phyloP scores from a whole-genome alignment of 1,140 invertebrate species.

The Armadillidium nasatum region DNA sequence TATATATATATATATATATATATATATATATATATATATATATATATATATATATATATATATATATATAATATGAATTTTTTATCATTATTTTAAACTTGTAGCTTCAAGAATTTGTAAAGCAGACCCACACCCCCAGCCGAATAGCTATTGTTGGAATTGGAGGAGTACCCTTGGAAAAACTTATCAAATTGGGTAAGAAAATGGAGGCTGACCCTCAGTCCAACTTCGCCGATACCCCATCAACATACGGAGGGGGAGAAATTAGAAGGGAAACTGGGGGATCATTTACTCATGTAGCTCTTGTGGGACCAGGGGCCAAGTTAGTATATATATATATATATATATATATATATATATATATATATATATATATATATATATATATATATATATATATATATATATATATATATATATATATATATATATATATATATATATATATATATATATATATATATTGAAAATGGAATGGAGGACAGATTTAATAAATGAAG shows the following conservation, averaged over 20 bases:
- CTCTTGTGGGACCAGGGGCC: neutral
- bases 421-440: too few relatives aligned
- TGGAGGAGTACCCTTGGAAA: neutral
- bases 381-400: too few relatives aligned
- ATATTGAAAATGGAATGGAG: too few relatives aligned
- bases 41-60: neutral
- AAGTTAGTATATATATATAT: neutral
- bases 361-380: too few relatives aligned
- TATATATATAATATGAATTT: too few relatives aligned
- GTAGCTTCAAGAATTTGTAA: neutral
- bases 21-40: neutral
- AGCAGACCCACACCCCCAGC: neutral
- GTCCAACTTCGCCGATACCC: neutral
- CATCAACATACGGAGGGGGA: neutral
- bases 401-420: too few relatives aligned
- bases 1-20: conserved; percentile 6
- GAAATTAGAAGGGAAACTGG: neutral
- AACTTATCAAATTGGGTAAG: too few relatives aligned
- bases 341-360: too few relatives aligned
- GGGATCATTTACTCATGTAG: neutral
- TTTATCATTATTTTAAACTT: too few relatives aligned
- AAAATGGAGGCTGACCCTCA: too few relatives aligned
- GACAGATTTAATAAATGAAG: too few relatives aligned
- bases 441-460: too few relatives aligned
- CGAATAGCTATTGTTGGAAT: neutral